phyloP scores from a whole-genome alignment of 2,113 vertebrate species.

The Sminthopsis crassicaudata region DNA sequence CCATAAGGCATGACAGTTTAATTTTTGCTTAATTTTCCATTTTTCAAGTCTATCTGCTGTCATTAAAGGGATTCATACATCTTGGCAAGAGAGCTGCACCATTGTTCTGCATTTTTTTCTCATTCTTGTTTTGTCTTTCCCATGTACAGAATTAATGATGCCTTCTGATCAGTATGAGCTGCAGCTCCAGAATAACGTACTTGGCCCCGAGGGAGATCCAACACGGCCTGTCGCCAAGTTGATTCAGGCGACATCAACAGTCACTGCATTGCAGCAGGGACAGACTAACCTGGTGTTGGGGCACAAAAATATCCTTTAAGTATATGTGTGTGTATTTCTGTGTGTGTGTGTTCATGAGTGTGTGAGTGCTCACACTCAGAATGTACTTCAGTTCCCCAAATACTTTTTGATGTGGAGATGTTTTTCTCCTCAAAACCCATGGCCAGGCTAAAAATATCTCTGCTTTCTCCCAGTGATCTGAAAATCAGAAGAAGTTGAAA shows the following conservation, averaged over 20 bases:
- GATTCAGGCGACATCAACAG: constrained; percentile 83
- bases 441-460: constrained; percentile 27
- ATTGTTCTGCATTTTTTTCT: neutral
- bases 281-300: constrained; percentile 83
- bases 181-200: constrained; percentile 90
- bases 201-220: constrained; percentile 78
- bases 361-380: neutral
- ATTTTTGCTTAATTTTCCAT: constrained; percentile 1
- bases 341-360: rapidly evolving
- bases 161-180: constrained; percentile 95
- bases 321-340: neutral
- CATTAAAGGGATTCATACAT: constrained; percentile 5
- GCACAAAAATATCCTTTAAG: constrained; percentile 86
- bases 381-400: neutral
- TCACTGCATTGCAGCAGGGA: constrained; percentile 85
- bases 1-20: neutral
- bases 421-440: constrained; percentile 17
- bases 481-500: constrained; percentile 59
- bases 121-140: constrained; percentile 12
- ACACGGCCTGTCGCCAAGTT: constrained; percentile 85
- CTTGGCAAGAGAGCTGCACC: rapidly evolving
- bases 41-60: neutral
- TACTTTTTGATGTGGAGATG: constrained; percentile 9
- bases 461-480: constrained; percentile 1
- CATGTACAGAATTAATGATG: constrained; percentile 89